A percentile compares a stretch with the other conserved stretches of the same genome.
Conservation (phyloP, 2,888 invertebrate species). For the Drosophila mettleri region DNA sequence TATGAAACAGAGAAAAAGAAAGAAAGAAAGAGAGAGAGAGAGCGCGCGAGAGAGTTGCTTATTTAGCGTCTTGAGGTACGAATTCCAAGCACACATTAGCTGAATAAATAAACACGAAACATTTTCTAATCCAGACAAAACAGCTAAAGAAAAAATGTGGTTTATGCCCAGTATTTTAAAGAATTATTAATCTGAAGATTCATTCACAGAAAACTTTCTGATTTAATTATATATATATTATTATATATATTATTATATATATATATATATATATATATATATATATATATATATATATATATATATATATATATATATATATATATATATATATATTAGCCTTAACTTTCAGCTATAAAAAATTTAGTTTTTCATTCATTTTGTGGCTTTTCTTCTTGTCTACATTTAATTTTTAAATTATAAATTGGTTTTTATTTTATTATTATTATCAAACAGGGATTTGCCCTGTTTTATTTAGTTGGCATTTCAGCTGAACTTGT, state of each 20-base stretch:
- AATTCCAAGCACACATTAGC: constrained; percentile 41
- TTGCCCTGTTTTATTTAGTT: neutral
- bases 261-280: neutral
- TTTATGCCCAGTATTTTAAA: neutral
- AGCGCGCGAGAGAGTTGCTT: neutral
- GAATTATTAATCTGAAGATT: too few relatives aligned
- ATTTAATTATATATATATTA: neutral
- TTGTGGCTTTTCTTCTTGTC: too few relatives aligned
- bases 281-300: neutral
- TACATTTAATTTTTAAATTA: too few relatives aligned
- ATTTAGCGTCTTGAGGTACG: constrained; percentile 32
- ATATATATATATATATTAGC: neutral
- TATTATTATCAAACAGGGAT: neutral
- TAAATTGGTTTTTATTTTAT: neutral
- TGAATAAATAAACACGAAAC: constrained; percentile 2
- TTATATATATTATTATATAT: too few relatives aligned
- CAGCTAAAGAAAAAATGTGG: constrained; percentile 6
- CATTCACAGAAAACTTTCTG: neutral
- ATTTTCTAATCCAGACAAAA: neutral
- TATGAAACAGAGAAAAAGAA: neutral
- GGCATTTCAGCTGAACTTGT: constrained; percentile 11
- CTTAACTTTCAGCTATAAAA: neutral
- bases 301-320: neutral
- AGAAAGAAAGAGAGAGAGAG: neutral
- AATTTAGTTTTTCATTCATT: neutral